These are phyloP conservation scores for Sebastiscus tertius DNA, from an alignment of 2,797 vertebrate genomes.

Conservation along the genomic window DNA sequence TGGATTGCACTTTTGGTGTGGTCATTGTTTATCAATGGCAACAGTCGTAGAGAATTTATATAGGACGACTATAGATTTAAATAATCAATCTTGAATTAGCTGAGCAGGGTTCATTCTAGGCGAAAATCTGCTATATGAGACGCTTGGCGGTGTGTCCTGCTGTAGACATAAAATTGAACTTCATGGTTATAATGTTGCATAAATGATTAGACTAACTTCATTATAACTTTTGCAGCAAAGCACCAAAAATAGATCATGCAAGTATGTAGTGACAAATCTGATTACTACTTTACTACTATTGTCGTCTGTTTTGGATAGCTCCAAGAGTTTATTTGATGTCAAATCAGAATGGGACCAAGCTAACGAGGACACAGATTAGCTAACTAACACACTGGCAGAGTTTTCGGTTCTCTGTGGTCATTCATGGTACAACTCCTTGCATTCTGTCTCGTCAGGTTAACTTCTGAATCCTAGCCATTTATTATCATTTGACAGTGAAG, in stretches of 20 bases:
- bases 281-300: background rate
- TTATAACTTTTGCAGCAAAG: background rate
- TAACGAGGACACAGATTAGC: constrained; percentile 33
- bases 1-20: constrained; percentile 31
- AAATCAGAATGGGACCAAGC: constrained; percentile 22
- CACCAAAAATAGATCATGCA: background rate
- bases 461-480: background rate
- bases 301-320: background rate
- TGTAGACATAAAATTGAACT: background rate
- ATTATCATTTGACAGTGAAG: background rate
- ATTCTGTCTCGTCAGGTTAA: background rate
- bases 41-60: background rate
- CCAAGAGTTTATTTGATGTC: background rate
- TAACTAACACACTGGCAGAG: constrained; percentile 6
- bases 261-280: background rate
- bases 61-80: background rate
- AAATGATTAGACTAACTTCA: background rate
- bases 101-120: background rate
- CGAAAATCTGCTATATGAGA: background rate
- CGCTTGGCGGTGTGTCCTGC: background rate
- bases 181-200: background rate
- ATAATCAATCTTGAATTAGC: constrained; percentile 15
- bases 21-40: constrained; percentile 33
- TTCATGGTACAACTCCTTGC: background rate
- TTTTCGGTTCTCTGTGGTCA: background rate